Evolutionary conservation across 2,888 invertebrate genomes (phyloP).

Genomic region (Punctoribates punctum): DNA sequence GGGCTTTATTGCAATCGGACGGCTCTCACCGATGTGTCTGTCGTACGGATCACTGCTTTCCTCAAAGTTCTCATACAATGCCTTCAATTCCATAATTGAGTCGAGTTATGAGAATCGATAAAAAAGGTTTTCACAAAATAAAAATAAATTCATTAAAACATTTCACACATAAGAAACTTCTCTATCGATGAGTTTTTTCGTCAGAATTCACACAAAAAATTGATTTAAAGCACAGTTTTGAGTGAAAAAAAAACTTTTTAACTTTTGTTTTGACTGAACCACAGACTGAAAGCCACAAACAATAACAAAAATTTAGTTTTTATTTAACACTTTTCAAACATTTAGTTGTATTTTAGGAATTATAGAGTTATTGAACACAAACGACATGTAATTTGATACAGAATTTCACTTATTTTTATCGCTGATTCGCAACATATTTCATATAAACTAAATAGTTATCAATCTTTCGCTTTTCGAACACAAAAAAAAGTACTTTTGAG

Average conservation of each 20-base stretch:
- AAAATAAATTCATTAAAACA: background rate
- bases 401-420: too few relatives aligned
- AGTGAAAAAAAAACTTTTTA: background rate
- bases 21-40: constrained; percentile 53
- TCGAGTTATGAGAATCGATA: background rate
- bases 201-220: background rate
- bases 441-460: background rate
- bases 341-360: too few relatives aligned
- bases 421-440: too few relatives aligned
- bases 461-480: background rate
- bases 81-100: constrained; percentile 4
- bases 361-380: too few relatives aligned
- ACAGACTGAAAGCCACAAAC: too few relatives aligned
- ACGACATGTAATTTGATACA: too few relatives aligned
- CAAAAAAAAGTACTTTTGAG: background rate
- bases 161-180: background rate
- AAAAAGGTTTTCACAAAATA: background rate
- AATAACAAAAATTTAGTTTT: too few relatives aligned
- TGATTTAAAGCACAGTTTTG: background rate
- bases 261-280: too few relatives aligned
- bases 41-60: constrained; percentile 18
- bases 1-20: constrained; percentile 6
- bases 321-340: too few relatives aligned
- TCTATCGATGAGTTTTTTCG: background rate
- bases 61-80: background rate